A percentile compares a stretch with the other conserved stretches of the same genome.
These are phyloP conservation scores for Pelochelys cantorii DNA, from an alignment of 2,797 vertebrate species.

Conservation along the genomic window DNA sequence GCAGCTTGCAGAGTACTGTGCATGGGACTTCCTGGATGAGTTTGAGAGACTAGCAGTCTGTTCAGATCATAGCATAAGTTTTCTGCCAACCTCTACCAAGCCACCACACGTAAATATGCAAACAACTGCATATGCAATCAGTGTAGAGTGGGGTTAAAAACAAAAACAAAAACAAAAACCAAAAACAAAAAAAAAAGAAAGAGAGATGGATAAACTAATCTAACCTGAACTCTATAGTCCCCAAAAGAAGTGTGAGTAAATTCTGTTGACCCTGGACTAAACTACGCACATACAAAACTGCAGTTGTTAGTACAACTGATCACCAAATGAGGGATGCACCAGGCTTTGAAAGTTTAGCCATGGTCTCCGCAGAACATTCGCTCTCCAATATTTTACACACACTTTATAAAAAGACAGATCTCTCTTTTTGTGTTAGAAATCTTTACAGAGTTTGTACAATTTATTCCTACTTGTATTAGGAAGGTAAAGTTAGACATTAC, in stretches of 20 bases:
- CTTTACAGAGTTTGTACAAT: constrained; percentile 30
- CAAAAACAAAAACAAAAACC: too few species aligned
- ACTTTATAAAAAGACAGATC: constrained; percentile 29
- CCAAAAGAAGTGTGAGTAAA: neutral
- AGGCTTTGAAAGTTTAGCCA: neutral
- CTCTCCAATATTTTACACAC: neutral
- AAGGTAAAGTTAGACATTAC: constrained; percentile 52
- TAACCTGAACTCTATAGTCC: neutral
- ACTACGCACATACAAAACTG: neutral
- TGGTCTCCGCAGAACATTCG: neutral
- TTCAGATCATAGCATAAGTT: neutral
- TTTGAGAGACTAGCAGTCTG: neutral
- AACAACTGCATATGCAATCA: neutral
- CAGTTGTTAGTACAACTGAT: constrained; percentile 17
- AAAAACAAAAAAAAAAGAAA: too few species aligned
- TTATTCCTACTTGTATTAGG: constrained; percentile 18
- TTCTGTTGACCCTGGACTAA: neutral
- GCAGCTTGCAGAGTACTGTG: neutral
- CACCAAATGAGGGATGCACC: neutral
- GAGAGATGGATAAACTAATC: neutral
- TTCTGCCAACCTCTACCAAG: neutral
- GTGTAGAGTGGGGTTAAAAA: neutral
- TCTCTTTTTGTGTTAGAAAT: constrained; percentile 31
- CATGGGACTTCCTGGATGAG: neutral
- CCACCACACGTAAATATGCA: neutral